Percentiles rank a stretch among this genome's conserved stretches.
These are phyloP conservation scores for Xerus rutilus DNA, from an alignment of 2,797 vertebrate genomes.

Conservation along the genomic window DNA sequence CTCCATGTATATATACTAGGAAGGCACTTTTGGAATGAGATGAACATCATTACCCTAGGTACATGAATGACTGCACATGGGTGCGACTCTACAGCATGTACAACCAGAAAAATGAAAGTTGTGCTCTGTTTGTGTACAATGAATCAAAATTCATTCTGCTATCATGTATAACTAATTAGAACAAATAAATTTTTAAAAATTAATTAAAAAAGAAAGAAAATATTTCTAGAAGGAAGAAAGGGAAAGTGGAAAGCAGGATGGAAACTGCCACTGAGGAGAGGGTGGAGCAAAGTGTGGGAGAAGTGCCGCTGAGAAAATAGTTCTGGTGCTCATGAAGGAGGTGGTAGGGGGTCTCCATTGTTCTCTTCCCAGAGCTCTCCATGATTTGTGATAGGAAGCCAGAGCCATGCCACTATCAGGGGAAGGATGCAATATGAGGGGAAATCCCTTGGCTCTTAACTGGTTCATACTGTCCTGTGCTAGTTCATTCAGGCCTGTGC, in stretches of 20 bases:
- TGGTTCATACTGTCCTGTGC: not conserved
- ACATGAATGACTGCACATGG: too few species aligned
- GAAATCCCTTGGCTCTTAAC: too few species aligned
- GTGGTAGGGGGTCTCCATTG: not conserved
- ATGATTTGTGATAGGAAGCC: not conserved
- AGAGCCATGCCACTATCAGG: not conserved
- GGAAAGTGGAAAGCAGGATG: not conserved
- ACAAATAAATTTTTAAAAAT: too few species aligned
- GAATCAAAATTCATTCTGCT: too few species aligned
- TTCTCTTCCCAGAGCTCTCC: not conserved
- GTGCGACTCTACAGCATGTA: too few species aligned
- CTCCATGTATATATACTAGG: too few species aligned
- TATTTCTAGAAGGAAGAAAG: not conserved
- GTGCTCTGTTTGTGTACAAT: too few species aligned
- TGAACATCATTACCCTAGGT: too few species aligned
- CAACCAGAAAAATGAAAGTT: too few species aligned
- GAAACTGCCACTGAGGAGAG: too few species aligned
- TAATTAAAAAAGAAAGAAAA: not conserved
- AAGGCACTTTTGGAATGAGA: too few species aligned
- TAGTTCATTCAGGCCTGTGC: not conserved
- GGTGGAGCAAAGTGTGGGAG: not conserved
- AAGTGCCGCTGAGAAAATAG: not conserved
- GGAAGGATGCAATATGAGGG: not conserved
- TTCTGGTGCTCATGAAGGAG: not conserved
- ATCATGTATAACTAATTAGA: too few species aligned